Evolutionary conservation across 1,140 invertebrate species (phyloP), one percentile per base, ranked within the genome.

Genomic region (Bradysia coprophila): DNA sequence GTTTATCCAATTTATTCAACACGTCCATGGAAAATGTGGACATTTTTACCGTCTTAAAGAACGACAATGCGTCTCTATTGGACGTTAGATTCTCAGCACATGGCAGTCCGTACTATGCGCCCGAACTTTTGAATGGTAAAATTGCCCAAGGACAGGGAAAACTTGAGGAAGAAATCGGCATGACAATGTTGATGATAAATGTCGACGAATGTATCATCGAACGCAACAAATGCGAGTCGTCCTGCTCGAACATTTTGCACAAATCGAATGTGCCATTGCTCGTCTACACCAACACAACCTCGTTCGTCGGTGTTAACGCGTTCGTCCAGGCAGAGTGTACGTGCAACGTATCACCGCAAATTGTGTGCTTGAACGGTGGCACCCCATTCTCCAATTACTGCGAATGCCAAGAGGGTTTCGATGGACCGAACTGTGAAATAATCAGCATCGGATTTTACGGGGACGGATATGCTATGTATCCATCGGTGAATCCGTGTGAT

Each of bases 81-180:
- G 90, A 96, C 56, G 79, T 94, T 0, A 65, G 90, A 46, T 96
- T 84, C 59, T 83, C 89, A 1, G 90, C 84, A 0, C 90, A 94
- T 57, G 85, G 83, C 0, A 92, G 88, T 1, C 90, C 90, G 0
- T 93, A 91, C 55, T 90, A 89, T 52, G 72, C 76, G 1, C 65
- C 86, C 0, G 85, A 89, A 58, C 85, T 79, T 56, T 62, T 93
- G 1, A 87, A 94, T 48, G 81, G 82, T 2, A 74, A 85, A 42
- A 65, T 86, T 13, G 68, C 72, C 4, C 63, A 69, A 19, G 67
- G 81, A 49, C 71, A 78, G 48, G 63, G 71, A 34, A 66, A 77
- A 63, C 56, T 89, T 38, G 79, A 86, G 59, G 57, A 69, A 21
- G 69, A 75, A 24, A 62, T 91, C 8, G 74, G 75, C 21, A 64